Evolutionary conservation across 1,140 invertebrate species (phyloP).

Genomic region (Branchinecta lindahli): DNA sequence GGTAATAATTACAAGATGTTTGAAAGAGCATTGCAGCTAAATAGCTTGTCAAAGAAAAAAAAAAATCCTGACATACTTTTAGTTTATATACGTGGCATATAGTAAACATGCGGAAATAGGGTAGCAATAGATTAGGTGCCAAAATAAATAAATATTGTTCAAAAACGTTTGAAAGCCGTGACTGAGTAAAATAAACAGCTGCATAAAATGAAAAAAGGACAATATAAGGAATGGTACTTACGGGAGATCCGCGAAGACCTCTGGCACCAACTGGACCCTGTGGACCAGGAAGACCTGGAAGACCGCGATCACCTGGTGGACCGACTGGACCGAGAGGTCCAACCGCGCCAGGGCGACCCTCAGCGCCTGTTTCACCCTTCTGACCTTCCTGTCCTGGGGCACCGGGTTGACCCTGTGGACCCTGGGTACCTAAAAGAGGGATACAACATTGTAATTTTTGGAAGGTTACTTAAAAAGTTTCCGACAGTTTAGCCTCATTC

Average conservation of each 20-base stretch:
- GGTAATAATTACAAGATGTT: too few species aligned
- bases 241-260: constrained; percentile 32
- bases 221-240: constrained; percentile 24
- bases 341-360: constrained; percentile 32
- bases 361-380: constrained; percentile 39
- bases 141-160: constrained; percentile 7
- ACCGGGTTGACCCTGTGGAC: constrained; percentile 42
- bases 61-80: neutral
- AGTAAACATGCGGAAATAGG: neutral
- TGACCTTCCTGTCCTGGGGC: constrained; percentile 45
- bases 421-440: neutral
- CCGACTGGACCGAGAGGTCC: constrained; percentile 41
- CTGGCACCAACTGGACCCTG: constrained; percentile 38
- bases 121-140: constrained; percentile 18
- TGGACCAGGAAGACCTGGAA: constrained; percentile 42
- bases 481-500: too few species aligned
- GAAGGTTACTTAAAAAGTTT: too few species aligned
- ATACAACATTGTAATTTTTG: too few species aligned
- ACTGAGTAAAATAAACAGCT: too few species aligned
- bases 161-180: too few species aligned
- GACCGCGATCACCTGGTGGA: constrained; percentile 47
- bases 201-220: too few species aligned
- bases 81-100: neutral
- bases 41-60: too few species aligned
- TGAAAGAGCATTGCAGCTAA: too few species aligned